Percentiles rank a stretch among this genome's conserved stretches.
phyloP scores from a whole-genome alignment of 2,113 vertebrate species.

The Peromyscus polionotus region DNA sequence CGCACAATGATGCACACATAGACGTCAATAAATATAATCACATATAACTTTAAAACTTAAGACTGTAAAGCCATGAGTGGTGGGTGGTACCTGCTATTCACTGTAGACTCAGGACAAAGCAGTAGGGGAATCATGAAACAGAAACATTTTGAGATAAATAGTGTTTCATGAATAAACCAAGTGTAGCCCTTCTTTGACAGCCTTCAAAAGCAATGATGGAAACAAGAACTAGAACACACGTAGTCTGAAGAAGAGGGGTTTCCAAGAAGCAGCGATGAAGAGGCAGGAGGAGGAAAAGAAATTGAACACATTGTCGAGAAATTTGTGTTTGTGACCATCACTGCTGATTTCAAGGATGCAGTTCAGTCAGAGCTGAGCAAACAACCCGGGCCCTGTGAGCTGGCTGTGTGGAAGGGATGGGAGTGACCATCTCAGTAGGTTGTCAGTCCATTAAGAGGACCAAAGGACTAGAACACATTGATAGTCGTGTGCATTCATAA shows the following conservation, averaged over 20 bases:
- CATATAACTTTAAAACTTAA: neutral
- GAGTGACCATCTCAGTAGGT: rapidly evolving
- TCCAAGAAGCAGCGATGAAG: neutral
- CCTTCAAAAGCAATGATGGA: neutral
- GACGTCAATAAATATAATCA: neutral
- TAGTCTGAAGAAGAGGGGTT: neutral
- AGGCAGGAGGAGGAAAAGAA: neutral
- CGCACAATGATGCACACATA: neutral
- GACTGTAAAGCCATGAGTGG: neutral
- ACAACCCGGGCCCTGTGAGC: neutral
- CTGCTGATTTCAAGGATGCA: too few species aligned
- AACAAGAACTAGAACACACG: neutral
- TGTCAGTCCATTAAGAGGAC: neutral
- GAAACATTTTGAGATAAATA: neutral
- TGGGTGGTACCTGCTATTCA: neutral
- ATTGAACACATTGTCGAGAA: rapidly evolving
- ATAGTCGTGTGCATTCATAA: neutral
- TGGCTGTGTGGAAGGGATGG: rapidly evolving
- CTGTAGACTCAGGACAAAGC: neutral
- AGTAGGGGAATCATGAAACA: too few species aligned
- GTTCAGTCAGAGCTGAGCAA: neutral
- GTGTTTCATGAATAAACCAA: neutral
- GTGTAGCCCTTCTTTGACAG: neutral
- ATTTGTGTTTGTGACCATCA: rapidly evolving
- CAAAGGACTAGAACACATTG: neutral